Base-by-base conservation (phyloP, 2,797 vertebrate species). In the Selene dorsalis region DNA sequence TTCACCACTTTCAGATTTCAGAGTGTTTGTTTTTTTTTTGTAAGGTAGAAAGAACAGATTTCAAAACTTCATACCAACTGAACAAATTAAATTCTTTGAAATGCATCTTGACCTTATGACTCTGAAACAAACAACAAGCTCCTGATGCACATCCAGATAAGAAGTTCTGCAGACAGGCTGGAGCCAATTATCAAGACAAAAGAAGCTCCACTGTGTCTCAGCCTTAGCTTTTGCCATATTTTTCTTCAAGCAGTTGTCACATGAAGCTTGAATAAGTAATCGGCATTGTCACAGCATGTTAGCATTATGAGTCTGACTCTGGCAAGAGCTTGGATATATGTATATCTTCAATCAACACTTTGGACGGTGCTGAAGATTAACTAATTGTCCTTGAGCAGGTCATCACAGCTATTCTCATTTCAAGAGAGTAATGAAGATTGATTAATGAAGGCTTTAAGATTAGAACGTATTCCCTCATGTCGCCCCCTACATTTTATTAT, bases 391-490 rank as follows among this genome's bases (percentile, higher is more conserved):
- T 76, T 70, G 68, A 18, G 32, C 61, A 74, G 53, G 48, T 70
- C 74, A 62, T 82, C 57, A 72, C n/a, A 41, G 30, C 52, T 26
- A 41, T 66, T 75, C 47, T 73, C 48, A 74, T 79, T 80, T 67
- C 48, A 75, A 56, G 9, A 41, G 17, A 69, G 69, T 70, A 75
- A 89, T 69, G 55, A 74, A 66, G 48, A 79, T n/a, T 63, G 80
- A 86, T 84, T 78, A 80, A 90, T 70, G 69, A 81, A 55, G 75
- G 73, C 78, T 72, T 77, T 38, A 57, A 79, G 74, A 77, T 67
- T 73, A 58, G 69, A 73, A 67, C 61, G 41, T 63, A 71, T 85
- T 77, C 64, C 39, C 69, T 58, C n/a, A 22, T 66, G 63, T 75
- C 13, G 14, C 47, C 61, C 82, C 71, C 57, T 22, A 57, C 50